These are phyloP conservation scores for Epinotia nisella DNA, from an alignment of 2,888 invertebrate species.

Conservation along the genomic window DNA sequence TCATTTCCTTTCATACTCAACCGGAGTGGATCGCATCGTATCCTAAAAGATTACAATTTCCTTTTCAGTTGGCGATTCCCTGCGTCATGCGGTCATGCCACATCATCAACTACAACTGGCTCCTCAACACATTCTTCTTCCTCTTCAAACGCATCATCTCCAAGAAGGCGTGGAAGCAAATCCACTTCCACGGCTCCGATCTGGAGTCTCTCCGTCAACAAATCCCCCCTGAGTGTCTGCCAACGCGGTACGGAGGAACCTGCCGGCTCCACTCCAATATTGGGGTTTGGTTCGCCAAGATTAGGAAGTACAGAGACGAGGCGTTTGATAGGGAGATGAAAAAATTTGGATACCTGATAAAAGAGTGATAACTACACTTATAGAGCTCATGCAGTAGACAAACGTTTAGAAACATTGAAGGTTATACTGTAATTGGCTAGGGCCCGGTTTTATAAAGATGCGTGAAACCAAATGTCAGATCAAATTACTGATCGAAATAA, in stretches of 20 bases:
- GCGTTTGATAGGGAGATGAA: slow-evolving; percentile 86
- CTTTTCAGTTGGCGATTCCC: slow-evolving; percentile 86
- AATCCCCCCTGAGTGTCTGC: slow-evolving; percentile 64
- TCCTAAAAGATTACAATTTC: not conserved
- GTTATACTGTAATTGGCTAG: not conserved
- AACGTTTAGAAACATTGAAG: not conserved
- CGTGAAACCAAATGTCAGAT: no score
- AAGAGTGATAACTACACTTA: slow-evolving; percentile 59
- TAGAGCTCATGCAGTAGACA: not conserved
- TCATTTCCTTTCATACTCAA: no score
- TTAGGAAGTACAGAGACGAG: slow-evolving; percentile 76
- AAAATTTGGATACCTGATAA: slow-evolving; percentile 86
- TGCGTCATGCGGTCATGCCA: slow-evolving; percentile 88
- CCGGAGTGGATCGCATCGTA: not conserved
- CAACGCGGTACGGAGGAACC: slow-evolving; percentile 72
- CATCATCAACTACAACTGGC: slow-evolving; percentile 91
- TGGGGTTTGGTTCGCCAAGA: slow-evolving; percentile 85
- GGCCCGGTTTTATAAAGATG: no score
- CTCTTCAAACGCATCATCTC: slow-evolving; percentile 91
- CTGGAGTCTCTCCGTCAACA: slow-evolving; percentile 72
- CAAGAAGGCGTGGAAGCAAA: slow-evolving; percentile 83
- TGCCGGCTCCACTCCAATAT: slow-evolving; percentile 83
- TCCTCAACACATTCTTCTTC: slow-evolving; percentile 89
- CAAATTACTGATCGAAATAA: no score
- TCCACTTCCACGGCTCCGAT: slow-evolving; percentile 74